Percentiles rank a stretch among this genome's conserved stretches.
phyloP scores from a whole-genome alignment of 30 jellyfish, hydroid and myxozoan genomes.

The Sanderia malayensis region DNA sequence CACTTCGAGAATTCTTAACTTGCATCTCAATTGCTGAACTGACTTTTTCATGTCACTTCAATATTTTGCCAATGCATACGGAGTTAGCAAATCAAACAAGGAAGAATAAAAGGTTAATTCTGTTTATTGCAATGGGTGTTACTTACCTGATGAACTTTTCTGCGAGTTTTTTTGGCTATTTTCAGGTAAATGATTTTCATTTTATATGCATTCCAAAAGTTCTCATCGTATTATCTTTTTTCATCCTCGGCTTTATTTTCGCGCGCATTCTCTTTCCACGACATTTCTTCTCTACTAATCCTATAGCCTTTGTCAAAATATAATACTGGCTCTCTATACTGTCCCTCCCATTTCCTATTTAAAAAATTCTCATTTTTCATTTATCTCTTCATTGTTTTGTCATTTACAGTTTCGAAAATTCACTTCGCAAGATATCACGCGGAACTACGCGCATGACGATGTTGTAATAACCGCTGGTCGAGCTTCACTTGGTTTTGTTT shows the following conservation, averaged over 20 bases:
- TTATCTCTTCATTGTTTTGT: background rate
- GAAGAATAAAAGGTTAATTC: slow-evolving; percentile 73
- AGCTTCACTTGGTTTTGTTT: slow-evolving; percentile 73
- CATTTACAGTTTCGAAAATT: slow-evolving; percentile 67
- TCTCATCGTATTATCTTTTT: too few species aligned
- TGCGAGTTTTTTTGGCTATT: slow-evolving; percentile 89
- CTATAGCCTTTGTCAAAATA: too few species aligned
- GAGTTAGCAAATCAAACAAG: slow-evolving; percentile 90
- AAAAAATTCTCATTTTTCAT: background rate
- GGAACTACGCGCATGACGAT: slow-evolving; percentile 76
- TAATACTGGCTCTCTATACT: too few species aligned
- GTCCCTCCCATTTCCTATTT: background rate
- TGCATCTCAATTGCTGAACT: slow-evolving; percentile 84
- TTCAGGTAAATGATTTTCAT: slow-evolving; percentile 58
- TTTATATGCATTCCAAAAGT: too few species aligned
- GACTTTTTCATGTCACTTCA: slow-evolving; percentile 91
- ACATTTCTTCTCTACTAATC: too few species aligned
- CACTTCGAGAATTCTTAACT: slow-evolving; percentile 63
- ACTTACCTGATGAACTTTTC: slow-evolving; percentile 68
- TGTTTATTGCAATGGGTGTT: slow-evolving; percentile 80
- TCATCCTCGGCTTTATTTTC: background rate
- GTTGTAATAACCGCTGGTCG: slow-evolving; percentile 83
- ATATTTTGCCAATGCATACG: slow-evolving; percentile 92
- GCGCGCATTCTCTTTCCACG: background rate
- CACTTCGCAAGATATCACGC: slow-evolving; percentile 90